phyloP scores from a whole-genome alignment of 2,797 vertebrate species.

The Perodicticus potto region DNA sequence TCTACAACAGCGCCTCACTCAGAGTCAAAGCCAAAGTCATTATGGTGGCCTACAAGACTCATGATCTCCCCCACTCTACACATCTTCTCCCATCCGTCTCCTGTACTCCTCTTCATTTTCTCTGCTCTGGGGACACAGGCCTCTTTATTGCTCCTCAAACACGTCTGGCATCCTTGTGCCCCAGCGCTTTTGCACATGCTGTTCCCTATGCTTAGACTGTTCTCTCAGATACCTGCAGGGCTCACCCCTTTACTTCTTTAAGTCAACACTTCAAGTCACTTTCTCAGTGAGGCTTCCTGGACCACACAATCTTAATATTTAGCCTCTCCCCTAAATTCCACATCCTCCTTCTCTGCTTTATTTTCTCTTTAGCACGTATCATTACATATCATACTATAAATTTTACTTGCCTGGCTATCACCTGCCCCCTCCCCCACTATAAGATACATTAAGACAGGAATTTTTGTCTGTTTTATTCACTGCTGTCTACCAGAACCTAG shows the following conservation, averaged over 20 bases:
- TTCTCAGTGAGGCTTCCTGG: neutral
- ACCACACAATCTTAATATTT: neutral
- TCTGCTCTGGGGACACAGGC: neutral
- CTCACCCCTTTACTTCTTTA: neutral
- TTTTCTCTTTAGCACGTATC: neutral
- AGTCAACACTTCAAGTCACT: neutral
- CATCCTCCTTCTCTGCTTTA: neutral
- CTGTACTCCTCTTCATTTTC: neutral
- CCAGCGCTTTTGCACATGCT: neutral
- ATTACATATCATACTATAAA: neutral
- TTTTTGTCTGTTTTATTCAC: neutral
- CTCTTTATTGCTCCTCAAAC: neutral
- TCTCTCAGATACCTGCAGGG: neutral
- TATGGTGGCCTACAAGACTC: neutral
- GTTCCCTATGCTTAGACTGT: neutral
- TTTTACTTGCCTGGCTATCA: neutral
- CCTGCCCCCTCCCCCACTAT: neutral
- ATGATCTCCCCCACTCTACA: neutral
- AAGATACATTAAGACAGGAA: neutral
- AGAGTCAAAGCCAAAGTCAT: neutral
- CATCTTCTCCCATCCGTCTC: neutral
- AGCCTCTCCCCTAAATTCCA: neutral
- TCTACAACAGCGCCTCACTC: neutral
- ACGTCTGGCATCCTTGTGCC: neutral
- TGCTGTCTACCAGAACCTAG: neutral